Conservation (phyloP, 1,140 invertebrate genomes). For the Drosophila grimshawi region DNA sequence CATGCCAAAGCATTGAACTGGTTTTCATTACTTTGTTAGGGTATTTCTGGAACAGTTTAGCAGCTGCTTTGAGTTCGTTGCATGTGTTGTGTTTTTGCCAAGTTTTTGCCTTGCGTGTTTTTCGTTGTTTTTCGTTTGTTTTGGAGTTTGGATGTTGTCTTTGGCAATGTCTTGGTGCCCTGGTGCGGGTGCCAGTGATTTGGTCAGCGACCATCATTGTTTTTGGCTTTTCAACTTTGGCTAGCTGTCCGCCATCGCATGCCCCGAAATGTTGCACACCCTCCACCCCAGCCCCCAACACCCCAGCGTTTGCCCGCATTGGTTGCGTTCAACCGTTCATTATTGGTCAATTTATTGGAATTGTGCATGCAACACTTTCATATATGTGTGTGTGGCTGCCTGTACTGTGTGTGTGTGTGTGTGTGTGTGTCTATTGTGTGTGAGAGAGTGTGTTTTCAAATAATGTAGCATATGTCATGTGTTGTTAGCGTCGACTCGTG, state of each 20-base stretch:
- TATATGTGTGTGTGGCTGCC: conserved; percentile 14
- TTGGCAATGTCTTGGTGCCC: conserved; percentile 61
- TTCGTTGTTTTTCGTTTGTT: conserved; percentile 25
- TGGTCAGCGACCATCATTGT: conserved; percentile 69
- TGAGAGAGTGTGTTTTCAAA: conserved; percentile 21
- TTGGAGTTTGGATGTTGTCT: conserved; percentile 42
- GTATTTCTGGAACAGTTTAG: conserved; percentile 17
- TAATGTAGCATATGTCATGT: conserved; percentile 72
- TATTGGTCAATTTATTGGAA: conserved; percentile 84
- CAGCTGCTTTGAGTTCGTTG: neutral
- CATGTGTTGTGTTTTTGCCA: conserved; percentile 6
- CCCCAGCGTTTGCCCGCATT: conserved; percentile 13
- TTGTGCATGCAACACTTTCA: conserved; percentile 64
- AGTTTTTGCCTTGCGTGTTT: conserved; percentile 22
- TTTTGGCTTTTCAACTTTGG: conserved; percentile 80
- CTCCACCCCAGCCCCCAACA: no score
- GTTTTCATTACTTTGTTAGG: neutral
- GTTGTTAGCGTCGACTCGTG: conserved; percentile 51
- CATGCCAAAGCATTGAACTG: neutral
- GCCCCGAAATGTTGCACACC: neutral
- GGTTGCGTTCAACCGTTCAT: conserved; percentile 76
- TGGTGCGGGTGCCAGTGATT: conserved; percentile 4
- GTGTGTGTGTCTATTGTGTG: neutral
- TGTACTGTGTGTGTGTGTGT: conserved; percentile 5
- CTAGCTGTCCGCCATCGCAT: conserved; percentile 28